phyloP scores from a whole-genome alignment of 2,888 invertebrate genomes.

The Miltochrista miniata region DNA sequence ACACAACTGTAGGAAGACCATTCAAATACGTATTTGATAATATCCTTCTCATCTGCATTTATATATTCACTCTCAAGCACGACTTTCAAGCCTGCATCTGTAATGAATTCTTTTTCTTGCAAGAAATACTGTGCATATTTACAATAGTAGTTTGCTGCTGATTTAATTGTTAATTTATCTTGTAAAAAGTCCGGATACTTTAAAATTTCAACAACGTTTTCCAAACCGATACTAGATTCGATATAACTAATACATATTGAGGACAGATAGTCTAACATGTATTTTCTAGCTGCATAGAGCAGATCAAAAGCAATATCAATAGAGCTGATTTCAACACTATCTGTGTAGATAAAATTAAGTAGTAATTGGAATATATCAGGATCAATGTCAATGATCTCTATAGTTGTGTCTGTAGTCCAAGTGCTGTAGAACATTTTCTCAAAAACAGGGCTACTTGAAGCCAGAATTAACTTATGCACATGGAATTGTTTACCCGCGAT shows the following conservation, averaged over 20 bases:
- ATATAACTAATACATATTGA: conserved; percentile 81
- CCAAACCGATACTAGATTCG: conserved; percentile 79
- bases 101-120: conserved; percentile 65
- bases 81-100: conserved; percentile 71
- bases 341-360: conserved; percentile 85
- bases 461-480: conserved; percentile 85
- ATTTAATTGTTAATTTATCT: conserved; percentile 76
- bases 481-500: conserved; percentile 77
- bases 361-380: conserved; percentile 84
- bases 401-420: conserved; percentile 74
- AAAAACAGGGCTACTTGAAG: conserved; percentile 87
- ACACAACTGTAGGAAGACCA: conserved; percentile 83
- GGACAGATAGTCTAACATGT: conserved; percentile 81
- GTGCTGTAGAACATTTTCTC: conserved; percentile 87
- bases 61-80: conserved; percentile 78
- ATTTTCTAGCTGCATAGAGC: conserved; percentile 86
- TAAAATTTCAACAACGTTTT: conserved; percentile 83
- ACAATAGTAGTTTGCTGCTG: conserved; percentile 81
- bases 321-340: conserved; percentile 78
- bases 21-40: conserved; percentile 78
- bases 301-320: conserved; percentile 85
- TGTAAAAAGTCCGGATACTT: conserved; percentile 85
- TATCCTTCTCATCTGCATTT: conserved; percentile 79
- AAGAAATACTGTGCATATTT: conserved; percentile 82
- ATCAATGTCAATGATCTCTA: conserved; percentile 83